Percentiles rank a stretch among this genome's conserved stretches.
These are phyloP conservation scores for Hyppa rectilinea DNA, from an alignment of 2,888 invertebrate species.

Conservation along the genomic window DNA sequence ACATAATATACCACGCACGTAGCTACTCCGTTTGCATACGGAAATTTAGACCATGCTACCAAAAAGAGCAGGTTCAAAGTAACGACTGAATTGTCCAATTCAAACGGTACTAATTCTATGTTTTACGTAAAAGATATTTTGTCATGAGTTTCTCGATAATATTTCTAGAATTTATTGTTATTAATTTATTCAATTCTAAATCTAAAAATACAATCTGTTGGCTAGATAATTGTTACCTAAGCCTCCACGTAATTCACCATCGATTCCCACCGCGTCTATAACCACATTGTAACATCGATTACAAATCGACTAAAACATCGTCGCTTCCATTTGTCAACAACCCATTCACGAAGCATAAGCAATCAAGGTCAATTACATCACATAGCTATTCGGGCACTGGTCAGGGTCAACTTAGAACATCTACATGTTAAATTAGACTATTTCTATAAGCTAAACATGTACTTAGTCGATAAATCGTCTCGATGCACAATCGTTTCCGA, in stretches of 20 bases:
- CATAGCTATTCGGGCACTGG: conserved; percentile 53
- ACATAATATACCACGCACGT: neutral
- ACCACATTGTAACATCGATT: conserved; percentile 10
- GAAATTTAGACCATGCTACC: conserved; percentile 9
- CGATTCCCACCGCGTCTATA: neutral
- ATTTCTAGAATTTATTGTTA: neutral
- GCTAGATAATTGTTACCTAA: neutral
- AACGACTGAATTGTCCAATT: neutral
- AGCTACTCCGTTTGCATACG: neutral
- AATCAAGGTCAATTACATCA: conserved; percentile 75
- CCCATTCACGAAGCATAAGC: conserved; percentile 43
- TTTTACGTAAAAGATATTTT: no score
- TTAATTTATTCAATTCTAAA: no score
- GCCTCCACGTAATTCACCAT: neutral
- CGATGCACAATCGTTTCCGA: conserved; percentile 60
- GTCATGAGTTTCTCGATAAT: neutral
- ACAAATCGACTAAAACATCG: conserved; percentile 35
- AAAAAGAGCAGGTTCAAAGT: neutral
- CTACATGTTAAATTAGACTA: conserved; percentile 57
- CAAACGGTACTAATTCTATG: no score
- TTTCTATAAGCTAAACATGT: conserved; percentile 64
- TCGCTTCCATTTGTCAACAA: conserved; percentile 62
- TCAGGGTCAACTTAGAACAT: conserved; percentile 69
- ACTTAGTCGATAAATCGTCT: conserved; percentile 59
- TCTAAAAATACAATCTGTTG: neutral